phyloP scores from a whole-genome alignment of 2,888 invertebrate genomes.

The Agrochola litura region DNA sequence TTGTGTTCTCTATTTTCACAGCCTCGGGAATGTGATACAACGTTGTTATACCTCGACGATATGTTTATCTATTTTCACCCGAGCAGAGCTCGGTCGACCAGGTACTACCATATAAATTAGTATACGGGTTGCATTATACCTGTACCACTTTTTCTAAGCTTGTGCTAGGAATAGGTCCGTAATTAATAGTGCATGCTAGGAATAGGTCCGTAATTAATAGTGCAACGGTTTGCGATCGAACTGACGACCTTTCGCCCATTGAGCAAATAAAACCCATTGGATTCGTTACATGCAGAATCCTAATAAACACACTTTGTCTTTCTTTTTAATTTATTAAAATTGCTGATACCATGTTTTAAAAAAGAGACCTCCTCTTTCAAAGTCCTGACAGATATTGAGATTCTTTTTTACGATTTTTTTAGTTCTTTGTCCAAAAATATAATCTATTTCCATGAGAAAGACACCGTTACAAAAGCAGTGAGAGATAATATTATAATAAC shows the following conservation, averaged over 20 bases:
- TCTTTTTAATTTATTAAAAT: neutral
- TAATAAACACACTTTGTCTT: neutral
- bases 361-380: neutral
- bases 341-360: neutral
- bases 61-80: too few relatives aligned
- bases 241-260: neutral
- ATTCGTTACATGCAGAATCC: neutral
- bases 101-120: too few relatives aligned
- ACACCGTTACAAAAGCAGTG: neutral
- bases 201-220: too few relatives aligned
- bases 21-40: too few relatives aligned
- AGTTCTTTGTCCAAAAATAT: neutral
- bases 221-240: neutral
- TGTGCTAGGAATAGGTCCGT: too few relatives aligned
- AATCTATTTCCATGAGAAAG: neutral
- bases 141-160: neutral
- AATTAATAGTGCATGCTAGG: too few relatives aligned
- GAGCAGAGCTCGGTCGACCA: too few relatives aligned
- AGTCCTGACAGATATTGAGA: neutral
- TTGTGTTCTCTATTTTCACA: too few relatives aligned
- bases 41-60: too few relatives aligned
- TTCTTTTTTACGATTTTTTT: neutral
- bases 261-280: neutral
- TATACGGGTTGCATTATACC: neutral
- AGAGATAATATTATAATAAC: conserved; percentile 2